phyloP scores from a whole-genome alignment of 92 coral and sea anemone genomes.

The Parazoanthus atlanticus region DNA sequence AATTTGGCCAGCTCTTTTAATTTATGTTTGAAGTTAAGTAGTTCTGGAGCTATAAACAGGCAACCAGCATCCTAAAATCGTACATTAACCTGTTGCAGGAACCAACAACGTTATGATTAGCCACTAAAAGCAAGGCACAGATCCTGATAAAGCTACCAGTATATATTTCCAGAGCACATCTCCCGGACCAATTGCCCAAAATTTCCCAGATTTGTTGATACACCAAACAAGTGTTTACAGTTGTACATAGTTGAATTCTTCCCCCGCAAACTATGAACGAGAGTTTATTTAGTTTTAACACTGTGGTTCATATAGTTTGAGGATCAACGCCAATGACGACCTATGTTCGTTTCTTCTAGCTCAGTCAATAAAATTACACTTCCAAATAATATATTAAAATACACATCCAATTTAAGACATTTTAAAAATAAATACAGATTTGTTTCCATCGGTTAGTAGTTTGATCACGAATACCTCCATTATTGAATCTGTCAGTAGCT shows the following conservation, averaged over 20 bases:
- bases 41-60: neutral
- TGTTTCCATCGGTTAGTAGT: neutral
- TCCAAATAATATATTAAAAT: neutral
- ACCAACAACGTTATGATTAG: neutral
- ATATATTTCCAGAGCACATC: neutral
- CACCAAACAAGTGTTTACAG: neutral
- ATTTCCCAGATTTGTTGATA: neutral
- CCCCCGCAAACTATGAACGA: neutral
- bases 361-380: neutral
- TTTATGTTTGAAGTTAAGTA: neutral
- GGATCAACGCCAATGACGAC: neutral
- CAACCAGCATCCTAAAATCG: neutral
- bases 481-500: neutral
- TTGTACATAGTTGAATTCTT: neutral
- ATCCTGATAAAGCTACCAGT: too few relatives aligned
- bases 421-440: slow-evolving; percentile 8
- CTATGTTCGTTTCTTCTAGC: neutral
- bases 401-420: neutral
- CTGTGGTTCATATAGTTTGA: neutral
- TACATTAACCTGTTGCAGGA: neutral
- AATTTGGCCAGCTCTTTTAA: too few relatives aligned
- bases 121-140: neutral
- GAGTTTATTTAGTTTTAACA: neutral
- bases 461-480: neutral
- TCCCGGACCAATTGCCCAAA: too few relatives aligned